Evolutionary conservation across 2,113 vertebrate genomes (phyloP).

Genomic region (Anarrhichthys ocellatus): DNA sequence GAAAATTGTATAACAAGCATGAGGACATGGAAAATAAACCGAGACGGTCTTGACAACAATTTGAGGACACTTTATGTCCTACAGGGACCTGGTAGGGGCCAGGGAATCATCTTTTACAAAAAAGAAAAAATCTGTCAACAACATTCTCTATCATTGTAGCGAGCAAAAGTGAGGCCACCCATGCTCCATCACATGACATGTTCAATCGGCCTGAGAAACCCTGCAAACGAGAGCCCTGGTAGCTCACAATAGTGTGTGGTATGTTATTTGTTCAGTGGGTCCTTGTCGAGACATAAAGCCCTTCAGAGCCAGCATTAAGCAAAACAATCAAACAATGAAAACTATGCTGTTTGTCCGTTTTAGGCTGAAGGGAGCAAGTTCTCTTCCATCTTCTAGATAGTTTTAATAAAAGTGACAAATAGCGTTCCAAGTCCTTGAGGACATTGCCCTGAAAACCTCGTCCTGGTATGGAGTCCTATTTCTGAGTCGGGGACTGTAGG

Average conservation of each 20-base stretch:
- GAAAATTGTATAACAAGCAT: neutral
- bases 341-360: neutral
- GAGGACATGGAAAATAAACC: slow-evolving; percentile 9
- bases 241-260: neutral
- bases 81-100: neutral
- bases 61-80: neutral
- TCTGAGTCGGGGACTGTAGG: neutral
- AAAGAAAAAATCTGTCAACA: neutral
- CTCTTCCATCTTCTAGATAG: neutral
- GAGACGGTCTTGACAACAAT: neutral
- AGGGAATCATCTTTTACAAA: neutral
- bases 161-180: neutral
- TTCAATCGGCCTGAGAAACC: neutral
- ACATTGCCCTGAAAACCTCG: neutral
- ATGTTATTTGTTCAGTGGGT: neutral
- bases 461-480: neutral
- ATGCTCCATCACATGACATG: neutral
- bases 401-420: neutral
- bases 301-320: neutral
- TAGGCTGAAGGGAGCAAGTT: neutral
- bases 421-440: neutral
- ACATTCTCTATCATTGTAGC: neutral
- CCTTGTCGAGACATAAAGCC: neutral
- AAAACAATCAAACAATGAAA: neutral
- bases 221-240: neutral